Base-by-base conservation (phyloP, 2,113 vertebrate species). In the Helogale parvula region DNA sequence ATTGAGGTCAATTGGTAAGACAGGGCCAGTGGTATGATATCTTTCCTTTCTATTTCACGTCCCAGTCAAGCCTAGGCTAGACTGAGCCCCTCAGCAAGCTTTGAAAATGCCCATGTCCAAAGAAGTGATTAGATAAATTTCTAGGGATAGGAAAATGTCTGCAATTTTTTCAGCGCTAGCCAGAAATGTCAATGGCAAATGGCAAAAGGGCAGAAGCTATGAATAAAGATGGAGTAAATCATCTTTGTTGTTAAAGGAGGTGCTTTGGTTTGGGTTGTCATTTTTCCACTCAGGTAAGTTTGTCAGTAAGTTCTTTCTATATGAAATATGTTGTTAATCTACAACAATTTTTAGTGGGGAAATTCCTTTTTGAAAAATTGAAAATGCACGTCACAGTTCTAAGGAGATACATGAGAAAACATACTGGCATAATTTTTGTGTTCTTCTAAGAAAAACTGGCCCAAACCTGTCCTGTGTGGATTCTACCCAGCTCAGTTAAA, bases 1-100 rank as follows among this genome's bases (percentile, higher is more conserved):
- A 84, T 89, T 31, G 57, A 96, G 77, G 50, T 93, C 88, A 93
- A 2, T 77, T 90, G 88, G 29, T 54, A 94, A 84, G 79, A 63
- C 16, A 5, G 13, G 54, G 9, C 25, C 31, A 41, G 71, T 0
- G 2, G 72, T 35, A 25, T n/a, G 72, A 17, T 65, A 76, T 10
- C 15, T 76, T 7, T 54, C 38, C 13, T 89, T 68, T 81, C n/a
- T 60, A 15, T 57, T 57, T 92, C 45, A 93, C 33, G 31, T 47
- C 11, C 79, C 19, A 52, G 41, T 45, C 14, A 94, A 33, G 74
- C 2, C 10, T 19, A n/a, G 72, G 25, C 31, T 27, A 65, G 33
- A 57, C 7, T 25, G 29, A 45, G 17, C 8, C 35, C 33, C 35
- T 81, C 6, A 65, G 63, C 1, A 65, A 69, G 63, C 63, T 83